Evolutionary conservation across 2,797 vertebrate species (phyloP), one percentile per base, ranked within the genome.

Genomic region (Mormyrus hasselquistii): DNA sequence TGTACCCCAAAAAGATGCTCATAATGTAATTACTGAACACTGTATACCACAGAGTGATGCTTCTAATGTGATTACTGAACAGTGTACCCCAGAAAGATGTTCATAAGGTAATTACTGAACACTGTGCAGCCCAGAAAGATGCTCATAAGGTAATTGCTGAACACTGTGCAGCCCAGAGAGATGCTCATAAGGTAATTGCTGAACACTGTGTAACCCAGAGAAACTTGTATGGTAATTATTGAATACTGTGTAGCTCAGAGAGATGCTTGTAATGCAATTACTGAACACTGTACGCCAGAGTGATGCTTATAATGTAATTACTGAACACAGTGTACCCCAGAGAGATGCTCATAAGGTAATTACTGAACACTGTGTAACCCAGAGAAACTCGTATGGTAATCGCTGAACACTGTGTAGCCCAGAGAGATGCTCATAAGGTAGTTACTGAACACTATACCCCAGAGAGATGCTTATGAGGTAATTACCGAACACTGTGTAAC

Each of bases 401-500:
- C 22, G n/a, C 89, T 99, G 90, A 93, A 95, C 91, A 96, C 93
- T 0, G 92, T 98, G 29, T 34, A 88, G 89, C 90, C 89, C 1
- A 92, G 91, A 34, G 93, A 93, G 2, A 88, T 92, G 50, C 95
- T 99, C 10, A 95, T 99, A 94, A 99, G 98, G 98, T 98, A 89
- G 14, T 7, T n/a, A 19, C 8, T 10, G 49, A 38, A 22, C 29
- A 62, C 38, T 22, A 8, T 41, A 25, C 29, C 62, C n/a, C 22
- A 57, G 7, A 62, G 22, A 2, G 59, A 62, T 62, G 8, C 22
- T 62, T 0, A 25, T 62, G 0, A 25, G 2, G 59, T 62, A 25
- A 62, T 25, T 25, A 9, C 89, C 98, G 89, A 93, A 95, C 91
- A 96, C 93, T 0, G 92, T 97, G 88, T 91, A 88, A 89, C 90